These are phyloP conservation scores for Buceros bicornis DNA, from an alignment of 2,797 vertebrate genomes.

Conservation along the genomic window DNA sequence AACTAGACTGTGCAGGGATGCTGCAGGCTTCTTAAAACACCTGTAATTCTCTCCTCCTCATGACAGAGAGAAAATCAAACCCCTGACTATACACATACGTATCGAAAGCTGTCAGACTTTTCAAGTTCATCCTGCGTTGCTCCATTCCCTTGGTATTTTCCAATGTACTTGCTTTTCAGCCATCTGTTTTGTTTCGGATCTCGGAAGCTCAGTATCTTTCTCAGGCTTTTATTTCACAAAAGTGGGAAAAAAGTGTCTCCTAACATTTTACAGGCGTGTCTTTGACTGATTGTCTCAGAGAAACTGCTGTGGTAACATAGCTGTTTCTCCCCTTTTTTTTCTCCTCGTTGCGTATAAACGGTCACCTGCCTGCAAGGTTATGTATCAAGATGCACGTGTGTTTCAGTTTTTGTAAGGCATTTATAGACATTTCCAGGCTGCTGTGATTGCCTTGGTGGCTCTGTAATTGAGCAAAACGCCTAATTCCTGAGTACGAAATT, in stretches of 20 bases:
- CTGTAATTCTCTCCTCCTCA: not conserved
- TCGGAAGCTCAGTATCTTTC: not conserved
- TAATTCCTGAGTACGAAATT: not conserved
- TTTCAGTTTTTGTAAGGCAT: not conserved
- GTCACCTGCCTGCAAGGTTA: not conserved
- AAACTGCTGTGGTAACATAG: not conserved
- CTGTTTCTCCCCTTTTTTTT: not conserved
- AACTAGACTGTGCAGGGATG: not conserved
- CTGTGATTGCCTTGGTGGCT: not conserved
- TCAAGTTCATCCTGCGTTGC: not conserved
- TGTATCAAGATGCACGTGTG: not conserved
- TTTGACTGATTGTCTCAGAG: not conserved
- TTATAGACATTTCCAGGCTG: not conserved
- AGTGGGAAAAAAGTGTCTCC: not conserved
- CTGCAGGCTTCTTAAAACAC: not conserved
- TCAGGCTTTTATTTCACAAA: not conserved
- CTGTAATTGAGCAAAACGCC: not conserved
- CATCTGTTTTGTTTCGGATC: not conserved
- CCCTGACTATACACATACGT: not conserved
- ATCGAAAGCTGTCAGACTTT: constrained; percentile 21
- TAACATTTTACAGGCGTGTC: not conserved
- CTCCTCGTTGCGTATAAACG: not conserved
- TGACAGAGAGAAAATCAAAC: not conserved
- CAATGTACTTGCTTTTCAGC: not conserved
- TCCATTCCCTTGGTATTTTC: not conserved